Evolutionary conservation across 2,888 invertebrate genomes (phyloP), one percentile per base, ranked within the genome.

Genomic region (Pogonocherus hispidulus): DNA sequence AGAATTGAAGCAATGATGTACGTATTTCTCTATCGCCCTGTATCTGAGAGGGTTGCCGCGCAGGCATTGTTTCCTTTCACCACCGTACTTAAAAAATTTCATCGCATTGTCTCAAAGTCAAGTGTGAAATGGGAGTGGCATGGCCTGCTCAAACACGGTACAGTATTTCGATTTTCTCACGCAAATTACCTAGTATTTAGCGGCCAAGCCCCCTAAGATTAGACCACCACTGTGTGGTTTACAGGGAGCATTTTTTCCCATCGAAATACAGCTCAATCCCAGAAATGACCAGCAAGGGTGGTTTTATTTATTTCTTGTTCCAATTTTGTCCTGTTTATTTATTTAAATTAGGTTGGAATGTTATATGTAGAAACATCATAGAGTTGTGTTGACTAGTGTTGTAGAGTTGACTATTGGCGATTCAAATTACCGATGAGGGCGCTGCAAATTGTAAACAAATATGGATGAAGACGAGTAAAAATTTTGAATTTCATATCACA

Each of bases 151-250:
- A 72, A 76, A 73, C 64, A 69, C 41, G 0, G 11, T 60, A 67
- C 66, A 63, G 47, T 57, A 23, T 35, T 37, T 46, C 62, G 62
- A 56, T 66, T 64, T 80, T 80, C 80, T 79, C 80, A 80, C 80
- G 78, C 79, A 80, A 80, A 80, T 80, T 80, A 80, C 76, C 79
- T 76, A 74, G 71, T 76, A 74, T 80, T 80, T 80, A 80, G 79
- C 79, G 74, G 78, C 78, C 79, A 74, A 79, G 78, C 80, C 80
- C 76, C 74, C 41, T 5, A 49, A 51, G 60, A 73, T 70, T 73
- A 76, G 78, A 78, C 79, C 78, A 78, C 78, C 79, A 73, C 70
- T 72, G 74, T 74, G 76, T 77, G 74, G 69, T 74, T 76, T 76
- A 69, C 69, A 68, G 6, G 51, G 51, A 55, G 18, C 32, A 16